Base-by-base conservation (phyloP, 2,113 vertebrate species). In the Sterna hirundo region DNA sequence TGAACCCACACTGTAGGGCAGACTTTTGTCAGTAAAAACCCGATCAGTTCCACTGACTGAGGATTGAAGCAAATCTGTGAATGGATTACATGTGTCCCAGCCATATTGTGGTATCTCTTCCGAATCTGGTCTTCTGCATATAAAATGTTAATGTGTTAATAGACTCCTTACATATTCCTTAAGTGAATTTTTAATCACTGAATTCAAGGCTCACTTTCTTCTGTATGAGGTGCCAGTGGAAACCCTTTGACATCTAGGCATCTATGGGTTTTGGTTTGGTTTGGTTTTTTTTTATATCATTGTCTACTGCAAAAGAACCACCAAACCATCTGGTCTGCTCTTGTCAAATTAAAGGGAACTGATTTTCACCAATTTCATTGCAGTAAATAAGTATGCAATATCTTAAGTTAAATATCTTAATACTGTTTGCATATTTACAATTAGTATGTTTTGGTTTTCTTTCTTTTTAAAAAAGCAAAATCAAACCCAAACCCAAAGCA, bases 1-100 rank as follows among this genome's bases (percentile, higher is more conserved):
- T 32, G 10, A 47, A 57, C 3, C 27, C 34, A n/a, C 1, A 0
- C 3, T 26, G 26, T 15, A 16, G 27, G 7, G 36, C 36, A 42
- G 23, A 54, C 13, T 34, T 70, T n/a, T 51, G 42, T 8, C 16
- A 87, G 4, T 27, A 15, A 27, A 44, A 70, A 61, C 9, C 25
- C 6, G 9, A 11, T 23, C 25, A 54, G 6, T 47, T 81, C 13
- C 18, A 46, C 21, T 49, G 80, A 9, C 49, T 49, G 65, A 71
- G 34, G 25, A 70, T 16, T 21, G 34, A 84, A 79, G 19, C 0
- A 38, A 62, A 64, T 27, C 3, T 62, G 15, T 64, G 36, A 66
- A 46, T 46, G 15, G 9, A 55, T 32, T 68, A 20, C 11, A 3
- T 72, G 13, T 19, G 7, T 30, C 36, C 32, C n/a, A 82, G n/a